These are phyloP conservation scores for Drosophila tani DNA, from an alignment of 1,140 invertebrate genomes.

Conservation along the genomic window DNA sequence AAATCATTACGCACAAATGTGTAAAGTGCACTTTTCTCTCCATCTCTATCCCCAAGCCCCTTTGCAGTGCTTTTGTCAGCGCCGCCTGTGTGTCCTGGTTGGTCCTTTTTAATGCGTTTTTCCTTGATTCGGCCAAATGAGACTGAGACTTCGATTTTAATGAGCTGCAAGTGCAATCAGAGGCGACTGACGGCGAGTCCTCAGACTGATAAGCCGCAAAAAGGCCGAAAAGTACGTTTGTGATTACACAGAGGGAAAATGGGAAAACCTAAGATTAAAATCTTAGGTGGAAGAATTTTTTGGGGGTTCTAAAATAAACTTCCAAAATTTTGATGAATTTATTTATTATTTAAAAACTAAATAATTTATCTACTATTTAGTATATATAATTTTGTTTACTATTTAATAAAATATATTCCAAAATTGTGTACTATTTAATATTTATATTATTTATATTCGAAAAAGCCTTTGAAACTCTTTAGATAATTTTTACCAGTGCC, in stretches of 20 bases:
- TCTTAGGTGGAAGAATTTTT: too few relatives aligned
- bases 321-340: too few relatives aligned
- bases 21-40: constrained; percentile 73
- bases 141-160: constrained; percentile 63
- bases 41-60: constrained; percentile 33
- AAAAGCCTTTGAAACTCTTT: background rate
- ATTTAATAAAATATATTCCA: too few relatives aligned
- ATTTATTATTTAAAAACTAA: too few relatives aligned
- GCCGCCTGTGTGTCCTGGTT: constrained; percentile 15
- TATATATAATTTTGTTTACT: too few relatives aligned
- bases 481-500: background rate
- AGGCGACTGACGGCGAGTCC: constrained; percentile 11
- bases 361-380: too few relatives aligned
- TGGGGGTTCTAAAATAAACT: background rate
- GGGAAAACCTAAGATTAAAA: too few relatives aligned
- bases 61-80: background rate
- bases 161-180: constrained; percentile 70
- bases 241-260: constrained; percentile 2
- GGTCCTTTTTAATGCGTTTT: constrained; percentile 77
- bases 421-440: background rate
- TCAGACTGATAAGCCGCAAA: constrained; percentile 36
- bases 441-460: background rate
- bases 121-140: constrained; percentile 49
- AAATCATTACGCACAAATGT: constrained; percentile 84
- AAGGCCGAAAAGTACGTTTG: constrained; percentile 33